Evolutionary conservation across 2,888 invertebrate species (phyloP).

Genomic region (Melolontha melolontha): DNA sequence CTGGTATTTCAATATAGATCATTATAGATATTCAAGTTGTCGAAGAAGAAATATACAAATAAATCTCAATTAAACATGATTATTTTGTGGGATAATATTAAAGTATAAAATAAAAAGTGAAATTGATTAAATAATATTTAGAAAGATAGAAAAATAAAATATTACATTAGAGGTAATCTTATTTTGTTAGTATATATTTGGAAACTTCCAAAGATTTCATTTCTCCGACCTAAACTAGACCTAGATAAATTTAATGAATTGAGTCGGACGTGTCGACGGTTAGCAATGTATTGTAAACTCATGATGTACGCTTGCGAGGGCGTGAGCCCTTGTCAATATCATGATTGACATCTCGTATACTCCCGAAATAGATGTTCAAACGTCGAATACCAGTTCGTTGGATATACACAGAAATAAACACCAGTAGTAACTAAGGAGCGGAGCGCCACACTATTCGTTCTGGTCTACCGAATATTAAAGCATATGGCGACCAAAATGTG

Average conservation of each 20-base stretch:
- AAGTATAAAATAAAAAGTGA: too few species aligned
- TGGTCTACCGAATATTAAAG: constrained; percentile 12
- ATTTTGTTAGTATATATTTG: too few species aligned
- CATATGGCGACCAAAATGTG: constrained; percentile 6
- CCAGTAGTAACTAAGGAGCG: constrained; percentile 3
- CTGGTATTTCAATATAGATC: too few species aligned
- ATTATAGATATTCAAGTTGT: too few species aligned
- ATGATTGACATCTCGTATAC: constrained; percentile 17
- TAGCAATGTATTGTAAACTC: neutral
- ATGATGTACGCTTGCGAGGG: neutral
- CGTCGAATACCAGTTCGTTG: constrained; percentile 5
- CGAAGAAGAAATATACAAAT: too few species aligned
- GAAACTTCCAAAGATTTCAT: too few species aligned
- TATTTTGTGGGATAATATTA: too few species aligned
- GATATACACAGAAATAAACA: constrained; percentile 7
- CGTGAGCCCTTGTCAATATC: constrained; percentile 27
- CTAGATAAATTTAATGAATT: neutral
- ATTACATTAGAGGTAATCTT: too few species aligned
- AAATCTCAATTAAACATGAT: too few species aligned
- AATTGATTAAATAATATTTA: too few species aligned
- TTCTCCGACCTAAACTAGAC: neutral
- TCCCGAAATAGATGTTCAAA: constrained; percentile 6
- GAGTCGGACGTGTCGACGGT: neutral
- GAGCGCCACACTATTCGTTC: constrained; percentile 12
- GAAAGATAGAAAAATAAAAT: too few species aligned